Base-by-base conservation (phyloP, 2,797 vertebrate genomes). In the Leucoraja ocellata region DNA sequence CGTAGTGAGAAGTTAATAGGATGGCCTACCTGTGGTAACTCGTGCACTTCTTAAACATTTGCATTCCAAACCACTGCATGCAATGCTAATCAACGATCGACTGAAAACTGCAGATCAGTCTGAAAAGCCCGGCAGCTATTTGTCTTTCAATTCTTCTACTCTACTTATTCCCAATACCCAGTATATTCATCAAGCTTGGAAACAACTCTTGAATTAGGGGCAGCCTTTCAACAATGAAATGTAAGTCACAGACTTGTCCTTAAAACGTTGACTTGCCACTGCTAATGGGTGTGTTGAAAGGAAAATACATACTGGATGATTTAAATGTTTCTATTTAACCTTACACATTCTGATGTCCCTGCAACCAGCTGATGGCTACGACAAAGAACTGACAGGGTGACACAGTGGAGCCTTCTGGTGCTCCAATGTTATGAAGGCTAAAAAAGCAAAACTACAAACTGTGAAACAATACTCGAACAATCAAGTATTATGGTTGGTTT, bases 81-180 rank as follows among this genome's bases (percentile, higher is more conserved):
- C 96, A 95, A 96, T 95, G 94, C 94, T 98, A 97, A 98, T 98
- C 97, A 96, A 95, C 95, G 96, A 97, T 95, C 97, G 96, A 97
- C 96, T 96, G 96, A 97, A 97, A 97, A 97, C 96, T 97, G 96
- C 96, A 94, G 97, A 96, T 96, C 94, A 95, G 94, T 95, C 95
- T 96, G 96, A 96, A 97, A 96, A 96, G 96, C 96, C 95, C 96
- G 96, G 97, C 96, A 97, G 96, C 95, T 95, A 96, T 96, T 96
- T 97, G 95, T 95, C 95, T 96, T 97, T 97, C 96, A 95, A 96
- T 97, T 97, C 96, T 96, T 96, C 95, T 95, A 95, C 95, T 95
- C 95, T 97, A 96, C 97, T 97, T 97, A 97, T 96, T 97, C 96
- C 95, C 94, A 95, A 95, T 96, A 96, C 94, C 95, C 32, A 96